Conservation (phyloP, 2,113 vertebrate species). For the Riparia riparia region DNA sequence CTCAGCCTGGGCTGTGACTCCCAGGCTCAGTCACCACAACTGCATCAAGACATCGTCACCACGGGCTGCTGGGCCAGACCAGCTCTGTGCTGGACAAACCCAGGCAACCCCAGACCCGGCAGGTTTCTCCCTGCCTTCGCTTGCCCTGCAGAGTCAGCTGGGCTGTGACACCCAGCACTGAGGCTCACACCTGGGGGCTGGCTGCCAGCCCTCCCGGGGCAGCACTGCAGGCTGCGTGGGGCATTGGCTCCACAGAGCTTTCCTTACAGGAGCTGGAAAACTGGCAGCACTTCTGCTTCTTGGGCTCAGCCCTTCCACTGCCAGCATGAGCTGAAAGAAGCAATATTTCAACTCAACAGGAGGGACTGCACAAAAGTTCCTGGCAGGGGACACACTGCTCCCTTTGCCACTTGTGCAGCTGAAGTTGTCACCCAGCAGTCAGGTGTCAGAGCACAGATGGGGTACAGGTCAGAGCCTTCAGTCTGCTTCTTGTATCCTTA, state of each 20-base stretch:
- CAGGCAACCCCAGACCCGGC: background rate
- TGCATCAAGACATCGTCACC: background rate
- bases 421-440: rapidly evolving
- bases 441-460: background rate
- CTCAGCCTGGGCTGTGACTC: background rate
- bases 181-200: too few species aligned
- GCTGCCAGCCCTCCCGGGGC: background rate
- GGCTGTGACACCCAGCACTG: background rate
- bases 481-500: background rate
- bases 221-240: background rate
- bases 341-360: background rate
- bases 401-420: background rate
- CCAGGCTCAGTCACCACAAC: background rate
- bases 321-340: background rate
- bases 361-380: background rate
- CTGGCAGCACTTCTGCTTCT: background rate
- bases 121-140: background rate
- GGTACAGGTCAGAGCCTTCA: background rate
- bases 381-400: background rate
- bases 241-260: rapidly evolving
- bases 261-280: background rate
- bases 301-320: background rate
- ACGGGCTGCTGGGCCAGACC: rapidly evolving
- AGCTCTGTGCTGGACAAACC: background rate
- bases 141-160: background rate